Conservation (phyloP, 2,113 vertebrate species). For the Chamaea fasciata region DNA sequence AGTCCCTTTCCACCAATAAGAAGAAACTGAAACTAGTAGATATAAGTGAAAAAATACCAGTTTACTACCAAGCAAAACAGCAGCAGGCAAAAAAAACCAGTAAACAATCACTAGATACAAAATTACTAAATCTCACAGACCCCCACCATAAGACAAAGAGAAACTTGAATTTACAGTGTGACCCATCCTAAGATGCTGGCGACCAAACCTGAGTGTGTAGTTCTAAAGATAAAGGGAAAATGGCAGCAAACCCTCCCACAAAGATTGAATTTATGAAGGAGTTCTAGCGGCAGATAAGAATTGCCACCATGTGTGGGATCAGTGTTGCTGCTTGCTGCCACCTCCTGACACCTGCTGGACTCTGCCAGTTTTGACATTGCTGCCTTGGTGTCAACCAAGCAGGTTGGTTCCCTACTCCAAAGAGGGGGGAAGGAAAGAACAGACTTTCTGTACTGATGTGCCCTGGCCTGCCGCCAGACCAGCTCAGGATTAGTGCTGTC, state of each 20-base stretch:
- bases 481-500: not conserved
- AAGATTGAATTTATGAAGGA: not conserved
- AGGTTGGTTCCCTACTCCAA: not conserved
- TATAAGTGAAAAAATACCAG: not conserved
- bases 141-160: not conserved
- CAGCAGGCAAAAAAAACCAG: not conserved
- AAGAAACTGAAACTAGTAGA: not conserved
- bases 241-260: not conserved
- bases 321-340: not conserved
- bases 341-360: not conserved
- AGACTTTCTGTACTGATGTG: not conserved
- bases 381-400: not conserved
- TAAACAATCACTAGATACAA: not conserved
- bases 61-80: not conserved
- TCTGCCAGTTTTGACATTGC: too few relatives aligned
- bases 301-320: accelerated
- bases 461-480: accelerated
- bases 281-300: not conserved
- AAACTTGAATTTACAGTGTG: not conserved
- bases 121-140: not conserved
- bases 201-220: not conserved
- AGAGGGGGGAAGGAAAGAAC: not conserved
- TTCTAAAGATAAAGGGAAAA: not conserved
- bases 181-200: not conserved
- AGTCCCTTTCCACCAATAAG: not conserved